Percentiles rank a stretch among this genome's conserved stretches.
Conservation (phyloP, 2,888 invertebrate genomes). For the Drosophila bunnanda region DNA sequence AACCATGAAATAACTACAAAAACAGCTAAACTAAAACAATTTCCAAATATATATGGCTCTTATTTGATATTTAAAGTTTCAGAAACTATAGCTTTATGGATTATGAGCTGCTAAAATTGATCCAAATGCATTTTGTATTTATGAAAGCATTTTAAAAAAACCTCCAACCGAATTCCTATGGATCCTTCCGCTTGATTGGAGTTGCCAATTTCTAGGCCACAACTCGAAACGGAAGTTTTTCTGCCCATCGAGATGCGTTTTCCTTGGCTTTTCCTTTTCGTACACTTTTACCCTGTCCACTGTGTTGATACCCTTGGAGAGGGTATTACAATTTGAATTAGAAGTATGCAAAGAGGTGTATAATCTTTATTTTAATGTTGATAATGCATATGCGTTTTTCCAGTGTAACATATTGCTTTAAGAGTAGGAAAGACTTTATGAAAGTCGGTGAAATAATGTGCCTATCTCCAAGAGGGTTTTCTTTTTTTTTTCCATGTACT, state of each 20-base stretch:
- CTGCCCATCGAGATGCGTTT: conserved; percentile 53
- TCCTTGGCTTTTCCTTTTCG: conserved; percentile 18
- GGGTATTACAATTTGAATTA: neutral
- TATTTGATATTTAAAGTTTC: neutral
- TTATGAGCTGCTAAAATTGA: neutral
- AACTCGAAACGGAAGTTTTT: conserved; percentile 73
- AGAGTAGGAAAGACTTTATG: no score
- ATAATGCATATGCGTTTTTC: no score
- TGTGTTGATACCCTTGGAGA: neutral
- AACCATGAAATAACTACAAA: fast-evolving
- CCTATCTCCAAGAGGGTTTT: neutral
- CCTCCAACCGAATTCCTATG: conserved; percentile 12
- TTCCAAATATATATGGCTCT: neutral
- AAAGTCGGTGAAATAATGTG: neutral
- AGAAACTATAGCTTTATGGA: neutral
- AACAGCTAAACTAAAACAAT: neutral
- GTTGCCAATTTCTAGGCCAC: conserved; percentile 64
- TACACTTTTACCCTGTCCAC: neutral
- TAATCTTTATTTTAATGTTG: neutral
- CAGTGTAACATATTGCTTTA: no score
- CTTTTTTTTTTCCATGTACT: neutral
- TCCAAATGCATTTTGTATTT: conserved; percentile 20
- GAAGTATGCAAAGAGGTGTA: neutral
- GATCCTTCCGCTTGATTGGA: conserved; percentile 46
- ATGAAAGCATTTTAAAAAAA: conserved; percentile 7